Percentiles rank a stretch among this genome's conserved stretches.
Conservation (phyloP, 2,888 invertebrate genomes). For the Drosophila kambysellisi region DNA sequence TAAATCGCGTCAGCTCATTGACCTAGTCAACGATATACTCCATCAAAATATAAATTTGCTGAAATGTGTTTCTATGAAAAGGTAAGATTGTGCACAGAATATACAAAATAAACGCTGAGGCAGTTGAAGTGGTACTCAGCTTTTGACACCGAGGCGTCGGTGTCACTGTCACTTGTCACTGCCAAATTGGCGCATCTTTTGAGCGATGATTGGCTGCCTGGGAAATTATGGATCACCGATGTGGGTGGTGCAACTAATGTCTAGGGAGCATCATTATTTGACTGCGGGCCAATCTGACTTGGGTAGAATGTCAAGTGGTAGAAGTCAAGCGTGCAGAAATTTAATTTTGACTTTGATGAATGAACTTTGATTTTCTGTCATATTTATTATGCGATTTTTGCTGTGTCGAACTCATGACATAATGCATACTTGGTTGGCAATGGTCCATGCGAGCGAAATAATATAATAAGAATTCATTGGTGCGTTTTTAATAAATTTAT, state of each 20-base stretch:
- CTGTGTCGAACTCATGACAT: constrained; percentile 16
- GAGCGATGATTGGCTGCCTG: constrained; percentile 72
- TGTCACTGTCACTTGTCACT: constrained; percentile 76
- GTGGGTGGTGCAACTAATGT: constrained; percentile 39
- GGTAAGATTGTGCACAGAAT: not conserved
- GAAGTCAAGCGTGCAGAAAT: constrained; percentile 51
- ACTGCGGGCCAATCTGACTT: constrained; percentile 33
- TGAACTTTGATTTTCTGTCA: constrained; percentile 63
- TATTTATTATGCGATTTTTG: constrained; percentile 45
- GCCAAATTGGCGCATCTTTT: constrained; percentile 72
- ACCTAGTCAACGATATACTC: not conserved
- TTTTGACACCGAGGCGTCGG: constrained; percentile 56
- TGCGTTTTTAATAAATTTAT: not conserved
- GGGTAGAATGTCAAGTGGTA: constrained; percentile 54
- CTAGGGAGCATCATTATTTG: constrained; percentile 23
- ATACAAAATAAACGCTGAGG: constrained; percentile 25
- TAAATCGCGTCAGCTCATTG: not conserved
- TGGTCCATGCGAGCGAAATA: not conserved
- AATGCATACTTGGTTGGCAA: constrained; percentile 23
- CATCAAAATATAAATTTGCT: too few relatives aligned
- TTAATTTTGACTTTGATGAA: constrained; percentile 72
- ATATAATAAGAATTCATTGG: not conserved
- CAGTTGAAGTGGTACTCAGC: constrained; percentile 52
- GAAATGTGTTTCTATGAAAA: not conserved
- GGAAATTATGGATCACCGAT: constrained; percentile 66